Base-by-base conservation (phyloP, 2,113 vertebrate species). In the Xiphophorus couchianus region DNA sequence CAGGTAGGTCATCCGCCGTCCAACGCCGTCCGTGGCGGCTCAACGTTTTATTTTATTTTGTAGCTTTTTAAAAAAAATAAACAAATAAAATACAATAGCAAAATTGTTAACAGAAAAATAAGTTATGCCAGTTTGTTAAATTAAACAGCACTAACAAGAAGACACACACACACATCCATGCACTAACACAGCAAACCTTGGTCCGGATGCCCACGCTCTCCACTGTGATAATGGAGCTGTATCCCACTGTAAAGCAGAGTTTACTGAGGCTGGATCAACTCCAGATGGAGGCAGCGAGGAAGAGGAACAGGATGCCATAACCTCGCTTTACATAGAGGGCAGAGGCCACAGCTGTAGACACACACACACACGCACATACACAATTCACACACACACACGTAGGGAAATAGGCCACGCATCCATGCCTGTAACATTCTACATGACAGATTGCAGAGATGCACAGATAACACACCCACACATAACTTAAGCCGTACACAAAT, bases 231-330 rank as follows among this genome's bases (percentile, higher is more conserved):
- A 90, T 86, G 83, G 77, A 67, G 67, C 64, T 77, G 78, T 77
- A 78, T 77, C 74, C 62, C 74, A 78, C 80, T 89, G 85, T 88
- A 92, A 87, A 60, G 78, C 85, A 78, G 80, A 86, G 85, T 82
- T 76, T 42, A 85, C 83, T 86, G 82, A 84, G 74, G 62, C 82
- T 92, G 89, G 90, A 88, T 33, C 44, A 0, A 71, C 62, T 90
- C 90, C 89, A 92, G 77, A 84, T 65, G 79, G 88, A 86, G 79
- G 86, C 84, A 87, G 81, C 44, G 62, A 79, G 87, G 84, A 87
- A 90, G 76, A 88, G 89, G 90, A 92, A 89, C 86, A 92, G 90
- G 90, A 92, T 88, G 89, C 86, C 86, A 82, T 87, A 87, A 88
- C 86, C 78, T 85, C 78, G 58, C 70, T 78, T 81, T 67, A 62